Evolutionary conservation across 1,140 invertebrate species (phyloP).

Genomic region (Metaphire vulgaris): DNA sequence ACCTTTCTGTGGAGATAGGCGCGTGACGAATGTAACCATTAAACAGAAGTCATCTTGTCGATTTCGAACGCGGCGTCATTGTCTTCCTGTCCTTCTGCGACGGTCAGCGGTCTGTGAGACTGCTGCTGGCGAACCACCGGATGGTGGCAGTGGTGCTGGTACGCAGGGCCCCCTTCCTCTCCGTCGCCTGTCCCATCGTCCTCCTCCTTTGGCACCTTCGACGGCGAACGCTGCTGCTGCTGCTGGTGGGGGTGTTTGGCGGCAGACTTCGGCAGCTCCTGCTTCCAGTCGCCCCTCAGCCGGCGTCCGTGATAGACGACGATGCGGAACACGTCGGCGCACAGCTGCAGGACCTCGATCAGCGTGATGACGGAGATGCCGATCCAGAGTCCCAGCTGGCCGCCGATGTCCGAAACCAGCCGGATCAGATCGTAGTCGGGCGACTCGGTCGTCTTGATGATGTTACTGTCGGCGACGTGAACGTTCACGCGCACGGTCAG

Average conservation of each 20-base stretch:
- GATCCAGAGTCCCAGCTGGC: constrained; percentile 30
- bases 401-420: constrained; percentile 31
- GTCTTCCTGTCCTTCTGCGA: background rate
- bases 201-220: background rate
- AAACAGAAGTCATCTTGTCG: background rate
- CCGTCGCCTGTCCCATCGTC: background rate
- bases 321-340: constrained; percentile 3
- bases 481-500: constrained; percentile 25
- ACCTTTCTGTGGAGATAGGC: no score
- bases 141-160: background rate
- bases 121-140: background rate
- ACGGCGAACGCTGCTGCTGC: background rate
- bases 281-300: background rate
- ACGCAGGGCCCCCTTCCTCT: background rate
- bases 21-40: no score
- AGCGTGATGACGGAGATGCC: constrained; percentile 31
- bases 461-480: constrained; percentile 30
- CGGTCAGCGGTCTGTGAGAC: background rate
- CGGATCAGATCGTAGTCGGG: constrained; percentile 28
- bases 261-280: background rate
- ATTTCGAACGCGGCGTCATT: background rate
- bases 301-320: background rate
- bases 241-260: no score
- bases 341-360: constrained; percentile 28
- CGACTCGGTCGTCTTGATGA: constrained; percentile 31